A percentile compares a stretch with the other conserved stretches of the same genome.
phyloP scores from a whole-genome alignment of 2,888 invertebrate species.

The Stenoptilia bipunctidactyla region DNA sequence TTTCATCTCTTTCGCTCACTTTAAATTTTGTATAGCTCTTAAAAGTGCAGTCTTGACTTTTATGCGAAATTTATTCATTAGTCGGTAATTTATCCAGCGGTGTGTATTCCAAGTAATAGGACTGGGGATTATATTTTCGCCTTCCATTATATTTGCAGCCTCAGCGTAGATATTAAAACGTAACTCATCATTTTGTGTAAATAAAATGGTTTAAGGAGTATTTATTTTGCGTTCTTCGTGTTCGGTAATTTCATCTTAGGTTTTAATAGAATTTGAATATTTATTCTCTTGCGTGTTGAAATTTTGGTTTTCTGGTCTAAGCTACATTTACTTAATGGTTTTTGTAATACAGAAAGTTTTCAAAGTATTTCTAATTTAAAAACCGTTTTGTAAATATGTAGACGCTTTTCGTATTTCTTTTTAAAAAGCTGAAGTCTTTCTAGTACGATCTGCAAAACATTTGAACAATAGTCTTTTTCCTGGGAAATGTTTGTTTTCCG shows the following conservation, averaged over 20 bases:
- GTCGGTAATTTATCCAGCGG: conserved; percentile 67
- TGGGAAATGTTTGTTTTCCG: conserved; percentile 14
- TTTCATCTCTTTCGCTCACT: conserved; percentile 29
- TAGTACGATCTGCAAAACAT: too few relatives aligned
- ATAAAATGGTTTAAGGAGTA: conserved; percentile 13
- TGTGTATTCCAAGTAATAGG: conserved; percentile 62
- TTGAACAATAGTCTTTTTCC: neutral
- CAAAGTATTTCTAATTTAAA: too few relatives aligned
- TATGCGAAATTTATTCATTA: conserved; percentile 73
- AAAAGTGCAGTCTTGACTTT: conserved; percentile 67
- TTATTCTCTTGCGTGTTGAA: too few relatives aligned
- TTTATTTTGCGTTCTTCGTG: too few relatives aligned
- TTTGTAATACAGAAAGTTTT: too few relatives aligned
- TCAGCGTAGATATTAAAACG: conserved; percentile 49
- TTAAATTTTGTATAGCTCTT: conserved; percentile 27
- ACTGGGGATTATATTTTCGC: conserved; percentile 44
- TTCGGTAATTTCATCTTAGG: too few relatives aligned
- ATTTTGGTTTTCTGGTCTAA: too few relatives aligned
- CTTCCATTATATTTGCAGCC: conserved; percentile 48
- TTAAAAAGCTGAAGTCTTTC: too few relatives aligned
- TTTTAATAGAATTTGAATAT: too few relatives aligned
- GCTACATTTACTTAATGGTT: too few relatives aligned
- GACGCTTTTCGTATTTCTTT: too few relatives aligned
- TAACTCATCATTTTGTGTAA: conserved; percentile 44
- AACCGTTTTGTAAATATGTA: too few relatives aligned